phyloP scores from a whole-genome alignment of 2,797 vertebrate genomes.

The Todus mexicanus region DNA sequence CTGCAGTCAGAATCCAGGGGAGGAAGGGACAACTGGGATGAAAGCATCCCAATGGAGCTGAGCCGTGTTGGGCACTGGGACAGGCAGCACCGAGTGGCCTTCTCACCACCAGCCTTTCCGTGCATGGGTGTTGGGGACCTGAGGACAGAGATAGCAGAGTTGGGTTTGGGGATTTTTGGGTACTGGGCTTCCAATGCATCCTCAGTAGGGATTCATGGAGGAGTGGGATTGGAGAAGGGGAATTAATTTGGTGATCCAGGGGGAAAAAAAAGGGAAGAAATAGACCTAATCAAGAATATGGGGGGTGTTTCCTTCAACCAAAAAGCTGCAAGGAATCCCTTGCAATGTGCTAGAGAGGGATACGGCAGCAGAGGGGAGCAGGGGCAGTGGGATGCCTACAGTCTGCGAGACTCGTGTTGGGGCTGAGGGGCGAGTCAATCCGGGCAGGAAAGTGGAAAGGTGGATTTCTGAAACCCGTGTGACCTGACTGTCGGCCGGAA shows the following conservation, averaged over 20 bases:
- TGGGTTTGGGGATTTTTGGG: not conserved
- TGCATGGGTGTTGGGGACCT: rapidly evolving
- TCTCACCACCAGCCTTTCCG: not conserved
- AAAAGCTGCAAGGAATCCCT: not conserved
- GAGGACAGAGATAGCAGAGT: not conserved
- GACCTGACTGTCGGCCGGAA: not conserved
- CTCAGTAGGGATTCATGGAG: not conserved
- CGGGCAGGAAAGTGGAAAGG: not conserved
- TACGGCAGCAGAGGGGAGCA: rapidly evolving
- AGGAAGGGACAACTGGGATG: not conserved
- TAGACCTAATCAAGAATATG: rapidly evolving
- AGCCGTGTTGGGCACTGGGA: rapidly evolving
- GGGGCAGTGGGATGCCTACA: not conserved
- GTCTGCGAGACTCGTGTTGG: rapidly evolving
- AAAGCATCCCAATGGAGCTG: rapidly evolving
- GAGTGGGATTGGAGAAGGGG: rapidly evolving
- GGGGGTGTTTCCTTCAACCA: rapidly evolving
- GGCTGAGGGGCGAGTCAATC: rapidly evolving
- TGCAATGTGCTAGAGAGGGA: rapidly evolving
- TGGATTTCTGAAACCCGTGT: rapidly evolving
- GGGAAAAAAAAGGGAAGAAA: not conserved
- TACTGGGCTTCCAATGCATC: not conserved
- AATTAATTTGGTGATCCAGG: rapidly evolving
- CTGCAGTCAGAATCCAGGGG: rapidly evolving
- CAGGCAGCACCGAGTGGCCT: rapidly evolving